Conservation (phyloP, 2,113 vertebrate genomes). For the Catharus fuscescens region DNA sequence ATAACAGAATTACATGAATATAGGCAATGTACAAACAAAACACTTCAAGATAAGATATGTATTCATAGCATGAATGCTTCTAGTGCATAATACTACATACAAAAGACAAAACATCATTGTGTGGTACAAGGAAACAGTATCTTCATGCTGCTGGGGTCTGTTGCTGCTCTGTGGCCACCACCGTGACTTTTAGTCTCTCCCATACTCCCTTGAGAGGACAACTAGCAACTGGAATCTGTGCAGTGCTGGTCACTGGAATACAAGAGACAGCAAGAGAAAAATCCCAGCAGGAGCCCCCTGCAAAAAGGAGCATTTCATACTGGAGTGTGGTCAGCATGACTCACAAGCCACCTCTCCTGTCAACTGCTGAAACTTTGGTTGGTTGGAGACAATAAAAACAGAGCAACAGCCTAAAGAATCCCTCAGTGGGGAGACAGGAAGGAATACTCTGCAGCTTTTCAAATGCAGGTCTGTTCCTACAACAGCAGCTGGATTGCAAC, state of each 20-base stretch:
- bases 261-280: background rate
- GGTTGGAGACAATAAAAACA: background rate
- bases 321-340: background rate
- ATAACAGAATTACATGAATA: background rate
- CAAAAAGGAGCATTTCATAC: background rate
- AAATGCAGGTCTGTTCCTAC: background rate
- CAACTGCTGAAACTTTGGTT: background rate
- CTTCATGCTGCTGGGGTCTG: background rate
- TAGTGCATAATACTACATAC: background rate
- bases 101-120: background rate
- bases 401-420: background rate
- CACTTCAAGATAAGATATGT: background rate
- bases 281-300: background rate
- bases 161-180: background rate
- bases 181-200: background rate
- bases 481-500: background rate
- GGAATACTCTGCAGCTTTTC: background rate
- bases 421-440: background rate
- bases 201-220: background rate
- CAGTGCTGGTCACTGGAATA: background rate
- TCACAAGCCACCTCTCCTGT: background rate
- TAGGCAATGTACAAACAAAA: background rate
- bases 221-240: background rate
- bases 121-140: background rate
- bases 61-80: background rate